These are phyloP conservation scores for Limosa lapponica DNA, from an alignment of 2,797 vertebrate genomes.

Conservation along the genomic window DNA sequence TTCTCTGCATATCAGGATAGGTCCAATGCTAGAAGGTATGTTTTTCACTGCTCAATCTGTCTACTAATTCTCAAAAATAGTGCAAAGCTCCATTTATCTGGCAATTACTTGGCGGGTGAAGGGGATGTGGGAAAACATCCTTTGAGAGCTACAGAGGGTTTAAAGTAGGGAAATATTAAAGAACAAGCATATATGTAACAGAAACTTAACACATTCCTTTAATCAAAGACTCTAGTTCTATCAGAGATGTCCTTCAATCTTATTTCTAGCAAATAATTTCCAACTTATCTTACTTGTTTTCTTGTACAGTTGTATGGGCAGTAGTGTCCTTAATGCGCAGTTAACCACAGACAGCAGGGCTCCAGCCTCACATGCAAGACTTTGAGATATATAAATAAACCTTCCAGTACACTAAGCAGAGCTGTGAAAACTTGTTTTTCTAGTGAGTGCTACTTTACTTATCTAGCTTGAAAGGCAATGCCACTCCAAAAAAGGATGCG, in stretches of 20 bases:
- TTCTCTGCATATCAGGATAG: not conserved
- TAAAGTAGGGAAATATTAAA: not conserved
- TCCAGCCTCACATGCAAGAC: slow-evolving; percentile 1
- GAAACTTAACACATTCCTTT: not conserved
- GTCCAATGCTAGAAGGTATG: not conserved
- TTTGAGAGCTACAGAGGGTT: not conserved
- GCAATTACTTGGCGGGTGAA: not conserved
- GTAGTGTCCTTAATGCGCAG: not conserved
- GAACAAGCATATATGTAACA: accelerated
- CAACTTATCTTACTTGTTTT: not conserved
- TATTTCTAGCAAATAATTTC: not conserved
- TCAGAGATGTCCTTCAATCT: not conserved
- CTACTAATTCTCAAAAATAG: not conserved
- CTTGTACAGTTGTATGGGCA: not conserved
- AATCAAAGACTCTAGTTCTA: not conserved
- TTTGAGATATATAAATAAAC: slow-evolving; percentile 7
- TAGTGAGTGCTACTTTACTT: not conserved
- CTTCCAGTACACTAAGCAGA: not conserved
- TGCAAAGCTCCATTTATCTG: not conserved
- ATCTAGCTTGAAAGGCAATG: slow-evolving; percentile 28
- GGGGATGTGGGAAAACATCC: not conserved
- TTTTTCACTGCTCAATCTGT: not conserved
- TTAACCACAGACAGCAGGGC: slow-evolving; percentile 1
- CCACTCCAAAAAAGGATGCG: not conserved
- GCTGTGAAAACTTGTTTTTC: slow-evolving; percentile 26